phyloP scores from a whole-genome alignment of 2,797 vertebrate species.

The Xyrichtys novacula region DNA sequence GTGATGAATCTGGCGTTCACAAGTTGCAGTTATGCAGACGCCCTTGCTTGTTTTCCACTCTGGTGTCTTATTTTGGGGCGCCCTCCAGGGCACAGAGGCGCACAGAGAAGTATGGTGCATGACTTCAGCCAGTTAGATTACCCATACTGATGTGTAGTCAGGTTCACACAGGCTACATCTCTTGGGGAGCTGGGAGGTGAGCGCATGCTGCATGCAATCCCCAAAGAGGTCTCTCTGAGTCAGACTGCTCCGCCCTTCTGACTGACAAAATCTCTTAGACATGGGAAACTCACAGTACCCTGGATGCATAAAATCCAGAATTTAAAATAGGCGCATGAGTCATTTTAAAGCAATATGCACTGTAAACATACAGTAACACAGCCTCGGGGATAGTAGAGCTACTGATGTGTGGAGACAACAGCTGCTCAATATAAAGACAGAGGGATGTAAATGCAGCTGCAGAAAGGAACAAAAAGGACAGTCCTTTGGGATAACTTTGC shows the following conservation, averaged over 20 bases:
- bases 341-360: not conserved
- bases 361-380: not conserved
- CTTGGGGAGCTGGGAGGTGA: constrained; percentile 40
- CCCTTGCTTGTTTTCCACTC: constrained; percentile 40
- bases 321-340: constrained; percentile 14
- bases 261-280: constrained; percentile 25
- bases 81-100: constrained; percentile 43
- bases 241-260: constrained; percentile 7
- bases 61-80: constrained; percentile 47
- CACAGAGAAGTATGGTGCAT: constrained; percentile 7
- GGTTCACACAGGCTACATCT: constrained; percentile 34
- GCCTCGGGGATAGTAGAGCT: not conserved
- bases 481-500: too few species aligned
- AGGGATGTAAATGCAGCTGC: not conserved
- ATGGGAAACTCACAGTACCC: constrained; percentile 15
- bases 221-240: constrained; percentile 27
- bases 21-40: constrained; percentile 40
- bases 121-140: constrained; percentile 30
- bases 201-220: constrained; percentile 35
- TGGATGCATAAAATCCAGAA: constrained; percentile 6
- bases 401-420: not conserved
- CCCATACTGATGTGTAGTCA: constrained; percentile 40
- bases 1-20: constrained; percentile 46
- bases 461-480: not conserved
- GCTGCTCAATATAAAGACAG: not conserved